phyloP scores from a whole-genome alignment of 2,888 invertebrate genomes.

The Anthoptus insignis region DNA sequence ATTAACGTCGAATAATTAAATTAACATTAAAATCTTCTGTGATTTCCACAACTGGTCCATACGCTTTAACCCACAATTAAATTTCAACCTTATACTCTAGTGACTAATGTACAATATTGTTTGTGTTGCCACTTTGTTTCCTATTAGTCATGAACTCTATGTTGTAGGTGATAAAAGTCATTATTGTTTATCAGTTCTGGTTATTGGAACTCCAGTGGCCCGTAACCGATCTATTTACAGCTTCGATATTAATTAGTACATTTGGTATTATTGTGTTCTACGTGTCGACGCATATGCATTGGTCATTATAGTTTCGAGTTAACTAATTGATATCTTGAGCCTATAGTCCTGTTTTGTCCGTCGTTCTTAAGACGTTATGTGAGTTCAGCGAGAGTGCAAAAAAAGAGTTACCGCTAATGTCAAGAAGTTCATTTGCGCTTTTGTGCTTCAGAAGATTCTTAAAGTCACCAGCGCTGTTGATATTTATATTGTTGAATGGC shows the following conservation, averaged over 20 bases:
- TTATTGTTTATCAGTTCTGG: conserved; percentile 12
- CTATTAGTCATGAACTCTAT: conserved; percentile 8
- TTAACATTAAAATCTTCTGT: conserved; percentile 38
- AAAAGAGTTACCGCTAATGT: too few relatives aligned
- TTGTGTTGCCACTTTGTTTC: not conserved
- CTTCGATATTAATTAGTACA: conserved; percentile 57
- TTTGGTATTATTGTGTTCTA: conserved; percentile 50
- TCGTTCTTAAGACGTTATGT: too few relatives aligned
- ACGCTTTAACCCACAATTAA: not conserved
- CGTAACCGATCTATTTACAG: conserved; percentile 54
- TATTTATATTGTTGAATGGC: too few relatives aligned
- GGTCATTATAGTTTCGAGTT: conserved; percentile 36
- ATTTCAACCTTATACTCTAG: not conserved
- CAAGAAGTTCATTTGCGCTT: too few relatives aligned
- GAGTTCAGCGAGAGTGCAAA: too few relatives aligned
- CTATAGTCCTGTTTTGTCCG: too few relatives aligned
- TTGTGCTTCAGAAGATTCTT: too few relatives aligned
- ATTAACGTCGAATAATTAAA: conserved; percentile 36
- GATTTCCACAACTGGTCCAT: conserved; percentile 29
- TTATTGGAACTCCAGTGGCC: conserved; percentile 53
- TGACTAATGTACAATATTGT: conserved; percentile 1
- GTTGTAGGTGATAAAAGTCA: not conserved
- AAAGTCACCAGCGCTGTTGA: too few relatives aligned
- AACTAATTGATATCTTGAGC: conserved; percentile 1
- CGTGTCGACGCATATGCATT: conserved; percentile 46